These are phyloP conservation scores for Spicauda simplicius DNA, from an alignment of 2,888 invertebrate genomes.

Conservation along the genomic window DNA sequence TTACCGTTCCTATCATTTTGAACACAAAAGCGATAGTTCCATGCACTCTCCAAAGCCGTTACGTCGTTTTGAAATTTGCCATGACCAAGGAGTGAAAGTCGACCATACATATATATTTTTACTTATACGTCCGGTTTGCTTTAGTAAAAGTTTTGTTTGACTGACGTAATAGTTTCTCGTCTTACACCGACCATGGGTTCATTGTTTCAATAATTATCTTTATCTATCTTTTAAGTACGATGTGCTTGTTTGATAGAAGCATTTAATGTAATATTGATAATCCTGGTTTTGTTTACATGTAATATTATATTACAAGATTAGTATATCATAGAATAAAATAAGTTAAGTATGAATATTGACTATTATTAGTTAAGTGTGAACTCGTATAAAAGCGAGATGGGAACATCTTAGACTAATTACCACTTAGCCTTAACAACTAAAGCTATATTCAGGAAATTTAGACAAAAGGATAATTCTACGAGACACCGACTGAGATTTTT, in stretches of 20 bases:
- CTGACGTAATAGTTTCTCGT: constrained; percentile 71
- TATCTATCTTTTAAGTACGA: constrained; percentile 32
- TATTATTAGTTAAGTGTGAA: too few relatives aligned
- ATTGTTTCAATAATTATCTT: constrained; percentile 48
- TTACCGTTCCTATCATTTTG: constrained; percentile 40
- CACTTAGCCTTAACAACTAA: too few relatives aligned
- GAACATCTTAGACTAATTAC: too few relatives aligned
- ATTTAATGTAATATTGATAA: too few relatives aligned
- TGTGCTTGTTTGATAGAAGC: constrained; percentile 22
- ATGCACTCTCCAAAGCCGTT: constrained; percentile 39
- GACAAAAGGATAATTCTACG: too few relatives aligned
- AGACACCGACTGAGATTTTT: too few relatives aligned
- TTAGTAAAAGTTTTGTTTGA: constrained; percentile 74
- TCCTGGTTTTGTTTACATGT: too few relatives aligned
- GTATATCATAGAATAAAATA: too few relatives aligned
- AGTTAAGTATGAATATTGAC: too few relatives aligned
- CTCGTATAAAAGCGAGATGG: too few relatives aligned
- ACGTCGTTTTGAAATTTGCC: constrained; percentile 51
- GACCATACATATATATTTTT: constrained; percentile 57
- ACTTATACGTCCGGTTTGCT: constrained; percentile 69
- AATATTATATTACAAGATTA: too few relatives aligned
- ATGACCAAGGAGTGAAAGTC: constrained; percentile 72
- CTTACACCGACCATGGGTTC: constrained; percentile 40
- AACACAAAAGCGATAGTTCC: constrained; percentile 43
- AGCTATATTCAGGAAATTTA: too few relatives aligned